Conservation (phyloP, 2,113 vertebrate genomes). For the Hipposideros armiger region DNA sequence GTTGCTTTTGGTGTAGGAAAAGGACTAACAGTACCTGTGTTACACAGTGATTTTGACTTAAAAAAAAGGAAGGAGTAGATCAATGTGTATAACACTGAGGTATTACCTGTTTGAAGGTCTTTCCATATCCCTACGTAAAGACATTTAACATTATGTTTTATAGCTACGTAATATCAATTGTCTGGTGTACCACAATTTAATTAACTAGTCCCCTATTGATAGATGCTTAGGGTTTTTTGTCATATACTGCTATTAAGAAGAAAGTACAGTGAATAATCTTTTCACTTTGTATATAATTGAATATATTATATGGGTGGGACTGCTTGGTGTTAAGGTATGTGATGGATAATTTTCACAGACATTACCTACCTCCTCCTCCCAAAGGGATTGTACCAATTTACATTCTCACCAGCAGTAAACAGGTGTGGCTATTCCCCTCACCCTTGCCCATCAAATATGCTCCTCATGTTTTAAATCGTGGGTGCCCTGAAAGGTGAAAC, state of each 20-base stretch:
- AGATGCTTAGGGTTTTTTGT: background rate
- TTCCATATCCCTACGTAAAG: background rate
- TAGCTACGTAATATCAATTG: background rate
- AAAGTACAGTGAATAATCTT: background rate
- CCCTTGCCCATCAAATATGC: background rate
- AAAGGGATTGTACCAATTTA: background rate
- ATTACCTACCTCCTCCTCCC: background rate
- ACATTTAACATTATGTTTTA: background rate
- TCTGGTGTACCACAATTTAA: background rate
- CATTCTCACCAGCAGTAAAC: background rate
- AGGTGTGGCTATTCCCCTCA: background rate
- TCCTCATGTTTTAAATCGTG: background rate
- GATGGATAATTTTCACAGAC: background rate
- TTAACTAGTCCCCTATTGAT: background rate
- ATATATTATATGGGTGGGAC: background rate
- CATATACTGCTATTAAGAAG: conserved; percentile 13
- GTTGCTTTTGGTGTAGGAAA: background rate
- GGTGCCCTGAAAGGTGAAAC: background rate
- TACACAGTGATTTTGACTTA: background rate
- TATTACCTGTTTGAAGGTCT: background rate
- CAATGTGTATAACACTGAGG: too few species aligned
- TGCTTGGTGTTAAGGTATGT: background rate
- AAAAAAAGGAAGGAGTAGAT: too few species aligned
- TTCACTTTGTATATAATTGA: background rate
- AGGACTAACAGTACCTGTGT: background rate